Evolutionary conservation across 2,113 vertebrate genomes (phyloP).

Genomic region (Toxotes jaculatrix): DNA sequence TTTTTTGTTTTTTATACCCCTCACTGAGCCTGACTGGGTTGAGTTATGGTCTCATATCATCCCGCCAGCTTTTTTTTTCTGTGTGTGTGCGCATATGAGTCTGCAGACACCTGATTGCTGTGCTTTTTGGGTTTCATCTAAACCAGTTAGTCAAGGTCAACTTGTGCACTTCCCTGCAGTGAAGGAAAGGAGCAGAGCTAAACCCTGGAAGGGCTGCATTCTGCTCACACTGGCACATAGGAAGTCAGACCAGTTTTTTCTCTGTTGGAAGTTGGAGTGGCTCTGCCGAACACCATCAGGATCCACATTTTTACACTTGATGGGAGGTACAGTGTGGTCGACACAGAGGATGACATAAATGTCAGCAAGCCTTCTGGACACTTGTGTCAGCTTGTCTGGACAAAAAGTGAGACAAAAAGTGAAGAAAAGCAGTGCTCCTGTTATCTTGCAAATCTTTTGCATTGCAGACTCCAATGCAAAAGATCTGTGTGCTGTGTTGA

Average conservation of each 20-base stretch:
- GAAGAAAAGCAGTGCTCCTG: not conserved
- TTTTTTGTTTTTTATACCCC: not conserved
- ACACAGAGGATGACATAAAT: not conserved
- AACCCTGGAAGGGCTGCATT: not conserved
- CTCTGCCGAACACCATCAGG: not conserved
- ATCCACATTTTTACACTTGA: not conserved
- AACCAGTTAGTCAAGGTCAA: conserved; percentile 23
- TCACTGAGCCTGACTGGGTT: conserved; percentile 12
- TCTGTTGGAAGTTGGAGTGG: not conserved
- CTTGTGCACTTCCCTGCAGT: not conserved
- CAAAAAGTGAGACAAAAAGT: not conserved
- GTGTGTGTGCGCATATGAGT: not conserved
- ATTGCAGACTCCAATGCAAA: not conserved
- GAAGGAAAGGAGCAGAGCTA: conserved; percentile 2
- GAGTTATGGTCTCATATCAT: conserved; percentile 25
- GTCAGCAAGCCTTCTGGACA: not conserved
- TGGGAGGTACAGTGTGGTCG: not conserved
- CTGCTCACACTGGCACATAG: not conserved
- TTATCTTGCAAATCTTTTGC: not conserved
- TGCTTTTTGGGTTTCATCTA: conserved; percentile 20
- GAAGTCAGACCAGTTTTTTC: not conserved
- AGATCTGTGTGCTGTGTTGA: not conserved
- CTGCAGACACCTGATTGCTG: conserved; percentile 14
- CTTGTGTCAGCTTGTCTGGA: not conserved
- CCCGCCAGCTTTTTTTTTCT: not conserved